Base-by-base conservation (phyloP, 2,113 vertebrate species). In the Ictalurus furcatus region DNA sequence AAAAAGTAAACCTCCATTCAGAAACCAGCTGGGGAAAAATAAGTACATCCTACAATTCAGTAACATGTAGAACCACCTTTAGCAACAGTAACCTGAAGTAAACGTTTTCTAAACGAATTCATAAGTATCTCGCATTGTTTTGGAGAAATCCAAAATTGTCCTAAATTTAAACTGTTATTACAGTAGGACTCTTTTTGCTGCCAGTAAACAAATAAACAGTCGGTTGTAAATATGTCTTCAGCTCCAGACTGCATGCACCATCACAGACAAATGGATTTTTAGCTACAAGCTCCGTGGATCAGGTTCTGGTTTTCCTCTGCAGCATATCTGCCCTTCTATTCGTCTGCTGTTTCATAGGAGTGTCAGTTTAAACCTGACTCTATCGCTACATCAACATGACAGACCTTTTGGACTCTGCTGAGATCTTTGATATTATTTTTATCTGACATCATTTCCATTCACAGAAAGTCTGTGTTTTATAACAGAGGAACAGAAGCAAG, bases 401-500 rank as follows among this genome's bases (percentile, higher is more conserved):
- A 88, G 88, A 89, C 85, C 52, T 88, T 87, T 87, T 16, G 28
- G 73, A 30, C 73, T 23, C 28, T 1, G 6, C 69, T 76, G 85
- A 71, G 69, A 87, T 83, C 59, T 87, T 89, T 56, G 40, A 59
- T 89, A 90, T 90, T 90, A 92, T 90, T 85, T 91, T 87, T 89
- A 91, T 76, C 86, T 76, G 73, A 90, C 78, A 85, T 89, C 83
- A 25, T 87, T 90, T 67, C 87, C 84, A 84, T 79, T 86, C 71
- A 59, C 61, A 91, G 84, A 54, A 69, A 63, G 34, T 80, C 69
- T 85, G 71, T 54, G 80, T 92, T 84, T 89, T 85, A 74, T 69
- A 58, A 86, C 67, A 86, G 54, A 84, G 56, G 84, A 79, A 76
- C 37, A 84, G 37, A 56, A 88, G 81, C 65, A 76, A 59, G 44